Evolutionary conservation across 2,797 vertebrate species (phyloP), one percentile per base, ranked within the genome.

Genomic region (Mastacembelus armatus): DNA sequence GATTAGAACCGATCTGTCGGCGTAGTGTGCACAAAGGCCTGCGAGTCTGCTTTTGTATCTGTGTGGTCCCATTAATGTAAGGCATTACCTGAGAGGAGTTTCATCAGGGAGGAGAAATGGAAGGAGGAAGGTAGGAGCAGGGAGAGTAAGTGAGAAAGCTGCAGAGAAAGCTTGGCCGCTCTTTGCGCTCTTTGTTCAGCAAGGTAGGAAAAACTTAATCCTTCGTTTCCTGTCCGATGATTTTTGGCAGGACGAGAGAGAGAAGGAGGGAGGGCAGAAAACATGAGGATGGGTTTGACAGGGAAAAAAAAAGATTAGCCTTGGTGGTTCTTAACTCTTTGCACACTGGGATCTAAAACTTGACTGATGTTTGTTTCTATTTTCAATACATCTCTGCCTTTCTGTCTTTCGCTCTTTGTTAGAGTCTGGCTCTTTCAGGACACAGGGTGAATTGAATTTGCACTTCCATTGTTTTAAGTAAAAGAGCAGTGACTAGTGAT

Each of bases 161-260:
- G 91, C 92, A 91, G 89, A 84, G n/a, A n/a, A n/a, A n/a, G 66
- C 87, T 93, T 91, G 93, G 91, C 91, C 92, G 85, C 92, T 95
- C 94, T 95, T 94, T 95, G 93, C 88, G 75, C 85, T 95, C 96
- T 97, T 98, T 98, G 95, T 97, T 96, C 94, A 74, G 90, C 92
- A 96, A 97, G 96, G 96, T 98, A 96, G 94, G 94, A 96, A 96
- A 96, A 96, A 96, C 94, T 93, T 97, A 96, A 98, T 97, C 95
- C 95, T 94, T 91, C 85, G 89, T 95, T 98, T 98, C 97, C 96
- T 98, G 95, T 96, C 93, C 94, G 93, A 96, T 96, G 95, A 95
- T 95, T 96, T 95, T 94, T 96, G 95, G 95, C 94, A 94, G 92
- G 66, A 48, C 66, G 83, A 73, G 78, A 77, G 77, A 74, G 68